Conservation (phyloP, 2,113 vertebrate species). For the Capricornis sumatraensis region DNA sequence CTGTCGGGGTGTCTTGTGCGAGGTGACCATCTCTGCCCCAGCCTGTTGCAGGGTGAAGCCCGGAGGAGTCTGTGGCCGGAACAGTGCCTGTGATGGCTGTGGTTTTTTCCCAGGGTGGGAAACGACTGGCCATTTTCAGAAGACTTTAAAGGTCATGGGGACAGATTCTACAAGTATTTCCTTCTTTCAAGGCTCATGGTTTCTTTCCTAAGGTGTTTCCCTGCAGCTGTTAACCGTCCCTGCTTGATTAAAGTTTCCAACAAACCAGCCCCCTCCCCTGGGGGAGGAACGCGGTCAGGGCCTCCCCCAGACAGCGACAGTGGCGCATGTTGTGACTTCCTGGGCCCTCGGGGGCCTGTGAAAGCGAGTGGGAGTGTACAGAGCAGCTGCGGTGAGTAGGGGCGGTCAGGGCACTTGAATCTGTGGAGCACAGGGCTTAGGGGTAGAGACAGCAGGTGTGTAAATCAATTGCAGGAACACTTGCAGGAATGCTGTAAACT, state of each 20-base stretch:
- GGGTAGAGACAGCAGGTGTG: not conserved
- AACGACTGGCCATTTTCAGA: not conserved
- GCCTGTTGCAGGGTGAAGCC: not conserved
- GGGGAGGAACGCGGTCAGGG: not conserved
- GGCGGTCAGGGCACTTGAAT: not conserved
- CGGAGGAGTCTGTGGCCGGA: not conserved
- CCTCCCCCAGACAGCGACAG: not conserved
- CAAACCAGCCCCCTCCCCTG: not conserved
- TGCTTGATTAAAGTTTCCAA: conserved; percentile 53
- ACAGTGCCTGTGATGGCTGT: not conserved
- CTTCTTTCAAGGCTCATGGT: not conserved
- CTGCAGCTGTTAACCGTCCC: conserved; percentile 62
- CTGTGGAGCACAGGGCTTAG: not conserved
- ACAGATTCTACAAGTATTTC: conserved; percentile 5
- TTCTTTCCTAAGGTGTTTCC: conserved; percentile 22
- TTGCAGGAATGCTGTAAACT: not conserved
- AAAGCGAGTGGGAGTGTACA: not conserved
- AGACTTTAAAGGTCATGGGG: not conserved
- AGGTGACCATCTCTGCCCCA: not conserved
- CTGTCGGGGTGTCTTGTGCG: not conserved
- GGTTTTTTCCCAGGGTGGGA: not conserved
- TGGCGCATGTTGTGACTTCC: not conserved
- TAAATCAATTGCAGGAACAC: not conserved
- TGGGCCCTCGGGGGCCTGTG: not conserved
- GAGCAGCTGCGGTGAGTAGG: conserved; percentile 41